These are phyloP conservation scores for Sturnus vulgaris DNA, from an alignment of 2,113 vertebrate genomes.

Conservation along the genomic window DNA sequence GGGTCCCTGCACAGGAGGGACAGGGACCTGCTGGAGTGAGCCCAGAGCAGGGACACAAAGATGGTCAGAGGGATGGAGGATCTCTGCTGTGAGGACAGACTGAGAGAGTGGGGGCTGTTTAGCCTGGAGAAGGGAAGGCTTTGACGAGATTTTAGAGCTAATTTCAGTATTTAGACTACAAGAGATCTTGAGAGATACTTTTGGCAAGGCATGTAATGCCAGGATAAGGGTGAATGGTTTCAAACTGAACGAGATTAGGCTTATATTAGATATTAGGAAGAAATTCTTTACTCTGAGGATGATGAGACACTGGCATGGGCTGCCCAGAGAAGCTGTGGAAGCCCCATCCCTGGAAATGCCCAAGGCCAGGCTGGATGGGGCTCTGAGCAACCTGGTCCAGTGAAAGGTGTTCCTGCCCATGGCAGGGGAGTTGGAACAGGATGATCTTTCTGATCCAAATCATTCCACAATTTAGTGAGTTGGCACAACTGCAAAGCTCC, in stretches of 20 bases:
- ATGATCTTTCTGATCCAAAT: not conserved
- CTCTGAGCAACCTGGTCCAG: not conserved
- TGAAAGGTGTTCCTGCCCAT: not conserved
- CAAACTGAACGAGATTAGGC: not conserved
- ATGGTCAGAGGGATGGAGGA: not conserved
- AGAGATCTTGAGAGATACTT: not conserved
- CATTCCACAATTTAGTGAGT: not conserved
- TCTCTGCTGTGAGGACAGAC: accelerated
- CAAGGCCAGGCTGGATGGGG: not conserved
- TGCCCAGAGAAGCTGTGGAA: not conserved
- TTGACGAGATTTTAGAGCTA: not conserved
- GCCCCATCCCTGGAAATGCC: not conserved
- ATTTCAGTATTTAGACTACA: not conserved
- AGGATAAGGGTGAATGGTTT: not conserved
- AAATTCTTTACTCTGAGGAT: not conserved
- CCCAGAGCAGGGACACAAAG: not conserved
- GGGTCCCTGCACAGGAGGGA: not conserved
- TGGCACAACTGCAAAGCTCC: not conserved
- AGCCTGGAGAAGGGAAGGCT: not conserved
- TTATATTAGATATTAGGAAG: not conserved
- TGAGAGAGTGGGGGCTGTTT: not conserved
- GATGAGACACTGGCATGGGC: not conserved
- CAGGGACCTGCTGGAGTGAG: not conserved
- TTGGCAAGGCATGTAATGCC: not conserved
- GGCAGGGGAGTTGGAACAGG: not conserved